Conservation (phyloP, 2,797 vertebrate genomes). For the Typhlichthys subterraneus region DNA sequence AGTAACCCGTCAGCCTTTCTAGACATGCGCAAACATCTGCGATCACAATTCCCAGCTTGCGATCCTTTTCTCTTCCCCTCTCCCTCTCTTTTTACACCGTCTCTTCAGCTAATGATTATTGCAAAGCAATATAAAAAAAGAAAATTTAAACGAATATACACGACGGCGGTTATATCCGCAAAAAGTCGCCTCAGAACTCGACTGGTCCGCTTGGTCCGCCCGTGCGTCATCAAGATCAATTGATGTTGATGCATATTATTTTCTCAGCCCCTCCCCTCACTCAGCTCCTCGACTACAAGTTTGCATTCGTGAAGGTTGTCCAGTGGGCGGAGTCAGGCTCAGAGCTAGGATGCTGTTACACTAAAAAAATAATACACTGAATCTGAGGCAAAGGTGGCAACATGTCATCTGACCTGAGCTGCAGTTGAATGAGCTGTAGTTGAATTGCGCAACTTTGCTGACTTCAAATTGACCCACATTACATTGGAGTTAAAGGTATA, state of each 20-base stretch:
- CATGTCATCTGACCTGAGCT: conserved; percentile 28
- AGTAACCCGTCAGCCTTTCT: not conserved
- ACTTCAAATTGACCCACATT: conserved; percentile 43
- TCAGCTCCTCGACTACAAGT: no score
- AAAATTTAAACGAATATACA: no score
- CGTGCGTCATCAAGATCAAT: no score
- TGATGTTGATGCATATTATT: no score
- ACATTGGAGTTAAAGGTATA: conserved; percentile 17
- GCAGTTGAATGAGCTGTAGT: conserved; percentile 37
- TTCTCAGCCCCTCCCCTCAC: no score
- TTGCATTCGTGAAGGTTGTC: not conserved
- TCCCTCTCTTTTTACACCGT: not conserved
- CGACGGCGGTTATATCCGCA: no score
- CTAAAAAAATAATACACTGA: not conserved
- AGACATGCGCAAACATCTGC: conserved; percentile 19
- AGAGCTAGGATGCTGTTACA: no score
- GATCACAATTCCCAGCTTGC: not conserved
- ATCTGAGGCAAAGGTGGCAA: conserved; percentile 31
- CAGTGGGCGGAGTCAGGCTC: not conserved
- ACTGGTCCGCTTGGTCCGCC: no score
- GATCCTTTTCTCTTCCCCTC: not conserved
- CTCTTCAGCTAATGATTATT: no score
- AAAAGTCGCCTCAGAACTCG: no score
- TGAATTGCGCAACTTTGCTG: conserved; percentile 45
- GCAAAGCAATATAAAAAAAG: no score